Conservation (phyloP, 1,140 invertebrate genomes). For the Drosophila elegans region DNA sequence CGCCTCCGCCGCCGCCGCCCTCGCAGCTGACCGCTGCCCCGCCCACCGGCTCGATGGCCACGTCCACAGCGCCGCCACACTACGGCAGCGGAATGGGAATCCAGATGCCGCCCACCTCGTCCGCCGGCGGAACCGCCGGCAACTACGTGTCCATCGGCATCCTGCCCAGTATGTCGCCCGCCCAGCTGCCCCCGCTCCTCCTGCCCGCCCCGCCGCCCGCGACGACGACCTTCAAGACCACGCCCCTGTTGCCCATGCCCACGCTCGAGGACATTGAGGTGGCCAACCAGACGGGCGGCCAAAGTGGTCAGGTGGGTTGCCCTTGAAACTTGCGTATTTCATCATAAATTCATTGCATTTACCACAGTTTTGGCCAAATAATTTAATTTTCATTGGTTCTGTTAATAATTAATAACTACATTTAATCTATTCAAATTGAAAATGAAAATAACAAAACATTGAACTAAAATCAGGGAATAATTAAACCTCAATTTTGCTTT, state of each 20-base stretch:
- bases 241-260: constrained; percentile 73
- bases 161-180: constrained; percentile 54
- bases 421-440: no score
- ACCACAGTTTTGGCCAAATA: no score
- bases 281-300: constrained; percentile 32
- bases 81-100: constrained; percentile 16
- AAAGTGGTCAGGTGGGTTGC: constrained; percentile 20
- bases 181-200: constrained; percentile 45
- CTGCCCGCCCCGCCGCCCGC: constrained; percentile 44
- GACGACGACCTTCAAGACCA: constrained; percentile 69
- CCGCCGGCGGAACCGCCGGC: constrained; percentile 38
- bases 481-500: no score
- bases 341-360: no score
- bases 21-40: constrained; percentile 47
- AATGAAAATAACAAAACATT: no score
- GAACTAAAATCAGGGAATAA: no score
- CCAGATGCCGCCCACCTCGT: constrained; percentile 26
- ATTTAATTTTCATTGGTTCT: no score
- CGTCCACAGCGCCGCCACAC: constrained; percentile 13
- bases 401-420: no score
- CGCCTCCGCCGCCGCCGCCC: constrained; percentile 52
- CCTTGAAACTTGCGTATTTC: neutral
- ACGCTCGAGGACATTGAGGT: constrained; percentile 75
- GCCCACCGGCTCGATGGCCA: constrained; percentile 38
- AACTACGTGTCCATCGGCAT: constrained; percentile 70